These are phyloP conservation scores for Volucella inanis DNA, from an alignment of 2,888 invertebrate genomes.

Conservation along the genomic window DNA sequence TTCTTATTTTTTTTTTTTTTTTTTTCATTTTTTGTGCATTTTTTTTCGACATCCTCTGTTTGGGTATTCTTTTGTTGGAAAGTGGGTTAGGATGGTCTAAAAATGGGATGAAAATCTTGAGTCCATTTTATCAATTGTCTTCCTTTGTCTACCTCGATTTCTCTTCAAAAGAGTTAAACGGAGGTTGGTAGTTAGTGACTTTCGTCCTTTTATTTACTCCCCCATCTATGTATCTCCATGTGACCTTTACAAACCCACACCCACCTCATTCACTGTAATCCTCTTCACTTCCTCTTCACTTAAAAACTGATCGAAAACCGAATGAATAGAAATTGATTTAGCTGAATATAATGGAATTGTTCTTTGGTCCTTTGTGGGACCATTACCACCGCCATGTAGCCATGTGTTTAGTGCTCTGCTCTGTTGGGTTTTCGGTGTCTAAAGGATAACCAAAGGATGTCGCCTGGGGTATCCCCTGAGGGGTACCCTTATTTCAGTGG, in stretches of 20 bases:
- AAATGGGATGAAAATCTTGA: constrained; percentile 6
- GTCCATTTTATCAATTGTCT: constrained; percentile 68
- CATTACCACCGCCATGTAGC: constrained; percentile 3
- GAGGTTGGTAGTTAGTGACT: constrained; percentile 64
- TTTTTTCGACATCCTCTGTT: background rate
- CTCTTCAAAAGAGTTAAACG: constrained; percentile 43
- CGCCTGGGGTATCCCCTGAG: constrained; percentile 28
- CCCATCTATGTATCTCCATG: too few species aligned
- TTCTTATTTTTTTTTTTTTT: constrained; percentile 8
- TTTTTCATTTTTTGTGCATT: constrained; percentile 11
- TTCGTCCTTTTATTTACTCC: constrained; percentile 59
- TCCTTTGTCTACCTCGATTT: background rate
- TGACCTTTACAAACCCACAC: too few species aligned
- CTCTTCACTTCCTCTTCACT: constrained; percentile 45
- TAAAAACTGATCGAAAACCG: constrained; percentile 65
- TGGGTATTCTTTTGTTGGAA: constrained; percentile 58
- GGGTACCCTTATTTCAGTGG: constrained; percentile 47
- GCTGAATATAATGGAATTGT: constrained; percentile 69
- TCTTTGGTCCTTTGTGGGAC: constrained; percentile 43
- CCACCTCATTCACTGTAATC: background rate
- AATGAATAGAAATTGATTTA: constrained; percentile 75
- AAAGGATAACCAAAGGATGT: background rate
- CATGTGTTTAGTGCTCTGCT: background rate
- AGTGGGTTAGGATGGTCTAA: background rate
- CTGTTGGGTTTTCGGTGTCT: too few species aligned